Percentiles rank a stretch among this genome's conserved stretches.
Evolutionary conservation across 2,113 vertebrate genomes (phyloP).

Genomic region (Pica pica): DNA sequence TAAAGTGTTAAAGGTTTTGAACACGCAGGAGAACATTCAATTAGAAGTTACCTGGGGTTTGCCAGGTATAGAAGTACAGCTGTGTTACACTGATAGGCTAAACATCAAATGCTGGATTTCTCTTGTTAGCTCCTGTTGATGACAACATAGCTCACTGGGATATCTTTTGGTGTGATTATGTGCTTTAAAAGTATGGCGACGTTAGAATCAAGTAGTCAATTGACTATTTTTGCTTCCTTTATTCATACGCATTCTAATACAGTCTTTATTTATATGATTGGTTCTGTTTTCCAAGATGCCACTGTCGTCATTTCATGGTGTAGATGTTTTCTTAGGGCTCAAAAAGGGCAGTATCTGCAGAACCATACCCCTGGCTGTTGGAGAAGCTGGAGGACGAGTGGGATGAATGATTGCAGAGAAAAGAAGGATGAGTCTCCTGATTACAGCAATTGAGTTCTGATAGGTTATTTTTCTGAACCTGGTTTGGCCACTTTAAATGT

Average conservation of each 20-base stretch:
- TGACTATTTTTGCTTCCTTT: not conserved
- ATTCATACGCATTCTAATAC: not conserved
- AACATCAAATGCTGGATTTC: not conserved
- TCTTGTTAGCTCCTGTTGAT: not conserved
- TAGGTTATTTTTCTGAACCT: not conserved
- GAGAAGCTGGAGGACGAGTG: not conserved
- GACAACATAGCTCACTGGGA: not conserved
- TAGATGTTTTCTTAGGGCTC: not conserved
- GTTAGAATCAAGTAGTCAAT: not conserved
- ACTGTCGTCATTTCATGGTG: not conserved
- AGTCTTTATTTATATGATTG: not conserved
- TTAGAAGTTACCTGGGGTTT: slow-evolving; percentile 32
- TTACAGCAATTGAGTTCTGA: not conserved
- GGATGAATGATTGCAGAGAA: not conserved
- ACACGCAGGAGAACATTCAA: not conserved
- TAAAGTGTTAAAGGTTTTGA: not conserved
- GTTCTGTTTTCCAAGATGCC: not conserved
- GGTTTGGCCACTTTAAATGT: not conserved
- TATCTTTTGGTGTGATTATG: not conserved
- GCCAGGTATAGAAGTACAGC: not conserved
- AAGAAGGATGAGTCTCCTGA: not conserved
- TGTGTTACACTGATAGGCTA: not conserved
- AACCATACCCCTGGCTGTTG: not conserved
- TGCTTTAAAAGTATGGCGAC: not conserved
- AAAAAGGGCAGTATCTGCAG: not conserved